Base-by-base conservation (phyloP, 2,888 invertebrate species). In the Drosophila leonis region DNA sequence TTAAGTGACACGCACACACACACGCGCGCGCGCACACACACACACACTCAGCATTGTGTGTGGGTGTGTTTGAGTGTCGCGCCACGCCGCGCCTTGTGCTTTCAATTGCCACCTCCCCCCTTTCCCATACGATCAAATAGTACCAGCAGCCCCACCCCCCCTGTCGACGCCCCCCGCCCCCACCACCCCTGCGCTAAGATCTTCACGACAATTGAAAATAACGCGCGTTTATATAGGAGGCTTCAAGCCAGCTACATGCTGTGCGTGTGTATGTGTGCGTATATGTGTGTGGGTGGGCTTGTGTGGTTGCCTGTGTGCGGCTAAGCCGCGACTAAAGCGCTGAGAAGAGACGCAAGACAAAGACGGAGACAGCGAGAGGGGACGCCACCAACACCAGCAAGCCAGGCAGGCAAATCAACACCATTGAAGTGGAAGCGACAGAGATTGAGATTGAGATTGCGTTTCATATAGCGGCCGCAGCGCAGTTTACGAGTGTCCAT, bases 401-500 rank as follows among this genome's bases (percentile, higher is more conserved):
- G 54, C 33, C 71, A 72, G 62, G 46, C 69, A 64, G 62, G 59
- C 77, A 80, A 83, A 83, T 85, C 87, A 88, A 89, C 87, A 83
- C 84, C 87, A 89, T 72, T 86, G 78, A 82, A 82, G 88, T 85
- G 83, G 78, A 82, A 76, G 79, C 75, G 75, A 73, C 78, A 72
- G 82, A 78, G 82, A 82, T 86, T 84, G 73, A 88, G 88, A 85
- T 87, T 79, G 87, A 90, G 90, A 87, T 90, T 87, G 89, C 87
- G 90, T 75, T 90, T 88, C 83, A 84, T 82, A 87, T 74, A 75
- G 85, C 76, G 85, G 82, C 75, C 82, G 86, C 90, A 90, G 80
- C 90, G 87, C 87, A 88, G 87, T 88, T 90, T 82, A 88, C 90
- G 90, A 90, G 90, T 88, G 87, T 90, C 87, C 87, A 90, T 88